Evolutionary conservation across 2,888 invertebrate genomes (phyloP).

Genomic region (Cosmia trapezina): DNA sequence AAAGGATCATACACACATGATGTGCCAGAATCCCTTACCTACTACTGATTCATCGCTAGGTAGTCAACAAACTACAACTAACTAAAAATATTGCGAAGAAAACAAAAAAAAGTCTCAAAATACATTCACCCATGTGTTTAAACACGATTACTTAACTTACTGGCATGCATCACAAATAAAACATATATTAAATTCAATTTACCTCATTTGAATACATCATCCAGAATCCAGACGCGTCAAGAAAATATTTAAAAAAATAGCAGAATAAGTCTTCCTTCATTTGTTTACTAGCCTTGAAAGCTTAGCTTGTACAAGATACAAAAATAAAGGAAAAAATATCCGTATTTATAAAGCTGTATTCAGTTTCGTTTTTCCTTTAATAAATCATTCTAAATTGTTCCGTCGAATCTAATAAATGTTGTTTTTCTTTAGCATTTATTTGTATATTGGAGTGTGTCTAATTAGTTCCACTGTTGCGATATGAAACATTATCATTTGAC

Average conservation of each 20-base stretch:
- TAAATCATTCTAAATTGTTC: conserved; percentile 43
- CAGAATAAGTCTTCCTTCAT: not conserved
- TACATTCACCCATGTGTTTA: not conserved
- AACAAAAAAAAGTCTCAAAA: not conserved
- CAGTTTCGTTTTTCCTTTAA: conserved; percentile 33
- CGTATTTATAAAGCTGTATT: conserved; percentile 1
- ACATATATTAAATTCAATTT: conserved; percentile 19
- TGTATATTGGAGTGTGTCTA: not conserved
- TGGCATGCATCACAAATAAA: not conserved
- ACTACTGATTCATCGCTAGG: not conserved
- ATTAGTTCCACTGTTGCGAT: conserved; percentile 1
- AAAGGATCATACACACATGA: no score
- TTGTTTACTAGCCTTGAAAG: not conserved
- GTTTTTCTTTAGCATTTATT: conserved; percentile 24
- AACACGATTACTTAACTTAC: not conserved
- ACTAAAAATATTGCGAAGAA: no score
- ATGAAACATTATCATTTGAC: not conserved
- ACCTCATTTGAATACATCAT: conserved; percentile 17
- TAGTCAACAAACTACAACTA: no score
- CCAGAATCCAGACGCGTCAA: not conserved
- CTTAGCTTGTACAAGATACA: not conserved
- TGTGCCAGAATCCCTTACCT: not conserved
- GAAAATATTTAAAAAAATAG: conserved; percentile 8
- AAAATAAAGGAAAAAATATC: not conserved
- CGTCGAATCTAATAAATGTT: conserved; percentile 33